A percentile compares a stretch with the other conserved stretches of the same genome.
Conservation (phyloP, 2,888 invertebrate genomes). For the Agrilus mali region DNA sequence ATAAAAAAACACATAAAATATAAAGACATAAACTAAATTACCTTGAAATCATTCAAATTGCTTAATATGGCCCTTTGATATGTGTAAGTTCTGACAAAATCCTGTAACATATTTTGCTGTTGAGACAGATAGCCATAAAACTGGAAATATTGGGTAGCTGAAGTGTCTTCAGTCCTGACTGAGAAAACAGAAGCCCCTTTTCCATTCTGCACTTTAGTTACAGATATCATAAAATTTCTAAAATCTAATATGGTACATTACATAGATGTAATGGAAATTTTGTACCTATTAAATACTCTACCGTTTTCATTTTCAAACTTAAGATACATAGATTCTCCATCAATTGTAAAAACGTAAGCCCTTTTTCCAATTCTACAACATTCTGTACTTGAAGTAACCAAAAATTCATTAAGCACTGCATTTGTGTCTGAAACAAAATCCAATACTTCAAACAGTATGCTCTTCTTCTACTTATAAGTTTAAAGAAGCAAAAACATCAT, state of each 20-base stretch:
- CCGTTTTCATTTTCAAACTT: slow-evolving; percentile 52
- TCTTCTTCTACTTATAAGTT: not conserved
- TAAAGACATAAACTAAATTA: slow-evolving; percentile 4
- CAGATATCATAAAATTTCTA: slow-evolving; percentile 59
- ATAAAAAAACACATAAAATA: not conserved
- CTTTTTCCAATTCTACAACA: slow-evolving; percentile 56
- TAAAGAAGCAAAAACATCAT: not conserved
- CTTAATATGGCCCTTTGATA: slow-evolving; percentile 94
- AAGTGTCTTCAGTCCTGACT: slow-evolving; percentile 93
- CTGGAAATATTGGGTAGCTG: slow-evolving; percentile 98
- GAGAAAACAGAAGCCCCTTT: slow-evolving; percentile 77
- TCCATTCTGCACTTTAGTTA: slow-evolving; percentile 60
- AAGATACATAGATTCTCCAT: slow-evolving; percentile 59
- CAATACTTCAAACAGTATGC: not conserved
- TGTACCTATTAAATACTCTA: slow-evolving; percentile 15
- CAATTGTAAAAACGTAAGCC: slow-evolving; percentile 60
- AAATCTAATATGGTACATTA: slow-evolving; percentile 39
- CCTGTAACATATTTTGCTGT: slow-evolving; percentile 99
- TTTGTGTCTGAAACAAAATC: slow-evolving; percentile 1
- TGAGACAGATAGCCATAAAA: slow-evolving; percentile 98
- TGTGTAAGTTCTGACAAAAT: slow-evolving; percentile 95
- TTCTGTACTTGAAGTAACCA: slow-evolving; percentile 55
- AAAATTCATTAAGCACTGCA: slow-evolving; percentile 50
- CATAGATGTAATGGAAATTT: not conserved
- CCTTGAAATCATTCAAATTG: slow-evolving; percentile 81